These are phyloP conservation scores for Ophiodon elongatus DNA, from an alignment of 2,113 vertebrate genomes.

Conservation along the genomic window DNA sequence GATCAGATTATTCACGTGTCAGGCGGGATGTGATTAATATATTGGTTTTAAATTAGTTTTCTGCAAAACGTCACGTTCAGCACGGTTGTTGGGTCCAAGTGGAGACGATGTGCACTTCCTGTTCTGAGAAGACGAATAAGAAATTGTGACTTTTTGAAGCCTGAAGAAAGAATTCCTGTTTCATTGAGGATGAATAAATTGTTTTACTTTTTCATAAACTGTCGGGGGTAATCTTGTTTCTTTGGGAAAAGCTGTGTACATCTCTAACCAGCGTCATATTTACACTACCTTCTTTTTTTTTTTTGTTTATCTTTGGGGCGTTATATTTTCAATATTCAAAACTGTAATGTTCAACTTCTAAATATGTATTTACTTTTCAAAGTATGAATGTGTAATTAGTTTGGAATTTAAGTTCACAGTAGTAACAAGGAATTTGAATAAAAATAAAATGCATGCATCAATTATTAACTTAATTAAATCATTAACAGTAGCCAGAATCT, in stretches of 20 bases:
- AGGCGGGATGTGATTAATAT: not conserved
- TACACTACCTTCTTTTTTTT: too few species aligned
- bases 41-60: not conserved
- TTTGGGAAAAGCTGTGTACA: not conserved
- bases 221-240: not conserved
- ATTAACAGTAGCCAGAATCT: not conserved
- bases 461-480: too few species aligned
- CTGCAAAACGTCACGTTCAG: not conserved
- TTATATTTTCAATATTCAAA: not conserved
- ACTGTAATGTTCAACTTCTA: not conserved
- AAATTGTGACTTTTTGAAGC: not conserved
- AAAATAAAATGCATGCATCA: too few species aligned
- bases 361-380: not conserved
- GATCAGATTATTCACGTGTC: not conserved
- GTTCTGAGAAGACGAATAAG: not conserved
- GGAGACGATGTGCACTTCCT: not conserved
- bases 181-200: slow-evolving; percentile 62
- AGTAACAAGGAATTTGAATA: not conserved
- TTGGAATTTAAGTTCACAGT: not conserved
- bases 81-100: not conserved
- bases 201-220: slow-evolving; percentile 55
- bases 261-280: not conserved
- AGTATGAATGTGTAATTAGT: not conserved
- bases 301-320: not conserved
- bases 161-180: not conserved